Evolutionary conservation across 2,888 invertebrate genomes (phyloP), one percentile per base, ranked within the genome.

Genomic region (Tenthredo amoena): DNA sequence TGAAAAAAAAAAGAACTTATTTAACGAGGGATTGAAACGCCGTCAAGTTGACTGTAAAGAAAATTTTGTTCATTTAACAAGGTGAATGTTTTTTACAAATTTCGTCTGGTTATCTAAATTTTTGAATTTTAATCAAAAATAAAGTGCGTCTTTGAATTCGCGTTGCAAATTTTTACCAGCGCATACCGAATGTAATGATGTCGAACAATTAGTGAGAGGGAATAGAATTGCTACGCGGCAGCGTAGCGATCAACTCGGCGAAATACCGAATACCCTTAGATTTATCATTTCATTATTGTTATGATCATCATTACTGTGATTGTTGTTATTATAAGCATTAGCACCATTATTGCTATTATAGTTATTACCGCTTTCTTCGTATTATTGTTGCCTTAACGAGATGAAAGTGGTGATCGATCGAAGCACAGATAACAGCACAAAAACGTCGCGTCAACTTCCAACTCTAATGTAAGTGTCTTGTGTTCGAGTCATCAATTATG

Each of bases 331-430:
- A 34, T 55, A 31, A 77, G 47, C 50, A 77, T 77, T 77, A 77
- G 58, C 62, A 21, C 58, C 62, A 81, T 81, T 62, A 79, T 34
- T 79, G n/a, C 81, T 21, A 58, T 81, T 62, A 81, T 62, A 81
- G 55, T 62, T 58, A 62, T 81, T 81, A 62, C 26, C n/a, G 81
- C 50, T 62, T 81, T 58, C 81, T 37, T 81, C 58, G 81, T 81
- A 21, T 74, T 43, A 74, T 74, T 74, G 74, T 74, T 43, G 21
- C 43, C 77, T 47, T 77, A 77, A 77, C 50, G 77, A 77, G 77
- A 77, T 77, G 26, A 77, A 31, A 77, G 77, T 50, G 77, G 77
- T 77, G 77, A 77, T 77, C 77, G 77, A 77, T 77, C 77, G 77
- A 34, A 34, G 77, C 50, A 31, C 55, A 55, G 55, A 77, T 77